Conservation (phyloP, 2,888 invertebrate species). For the Drosophila anomalata region DNA sequence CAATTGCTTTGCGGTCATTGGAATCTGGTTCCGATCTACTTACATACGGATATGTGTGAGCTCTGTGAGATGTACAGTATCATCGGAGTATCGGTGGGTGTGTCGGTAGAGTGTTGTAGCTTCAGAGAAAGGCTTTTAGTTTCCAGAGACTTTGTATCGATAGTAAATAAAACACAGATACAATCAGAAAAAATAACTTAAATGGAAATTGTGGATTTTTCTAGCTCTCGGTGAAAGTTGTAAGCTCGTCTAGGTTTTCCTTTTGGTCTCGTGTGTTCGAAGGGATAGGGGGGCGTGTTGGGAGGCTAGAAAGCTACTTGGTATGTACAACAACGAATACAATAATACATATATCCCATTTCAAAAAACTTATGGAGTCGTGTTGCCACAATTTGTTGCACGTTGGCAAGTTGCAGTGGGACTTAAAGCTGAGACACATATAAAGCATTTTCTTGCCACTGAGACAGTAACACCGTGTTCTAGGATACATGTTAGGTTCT, state of each 20-base stretch:
- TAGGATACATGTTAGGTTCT: not conserved
- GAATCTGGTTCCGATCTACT: constrained; percentile 25
- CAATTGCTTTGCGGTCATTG: constrained; percentile 36
- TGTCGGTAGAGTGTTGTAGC: constrained; percentile 30
- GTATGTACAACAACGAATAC: constrained; percentile 26
- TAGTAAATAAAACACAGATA: constrained; percentile 3
- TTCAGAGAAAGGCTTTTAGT: not conserved
- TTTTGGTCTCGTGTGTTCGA: constrained; percentile 57
- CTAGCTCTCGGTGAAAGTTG: constrained; percentile 44
- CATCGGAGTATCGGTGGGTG: constrained; percentile 40
- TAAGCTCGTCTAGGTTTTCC: constrained; percentile 70
- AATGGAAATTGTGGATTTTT: constrained; percentile 21
- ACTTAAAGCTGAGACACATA: constrained; percentile 52
- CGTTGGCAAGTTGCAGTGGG: constrained; percentile 13
- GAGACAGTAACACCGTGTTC: no score
- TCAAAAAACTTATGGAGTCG: constrained; percentile 15
- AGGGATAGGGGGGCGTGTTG: constrained; percentile 6
- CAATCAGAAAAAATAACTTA: constrained; percentile 15
- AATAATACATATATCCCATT: constrained; percentile 15
- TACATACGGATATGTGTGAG: constrained; percentile 13
- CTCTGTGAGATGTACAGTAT: constrained; percentile 8
- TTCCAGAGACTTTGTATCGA: not conserved
- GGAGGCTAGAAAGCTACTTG: constrained; percentile 23
- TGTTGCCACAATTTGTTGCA: not conserved
- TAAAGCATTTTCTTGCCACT: constrained; percentile 51